phyloP scores from a whole-genome alignment of 1,140 invertebrate species.

The Campoletis sonorensis region DNA sequence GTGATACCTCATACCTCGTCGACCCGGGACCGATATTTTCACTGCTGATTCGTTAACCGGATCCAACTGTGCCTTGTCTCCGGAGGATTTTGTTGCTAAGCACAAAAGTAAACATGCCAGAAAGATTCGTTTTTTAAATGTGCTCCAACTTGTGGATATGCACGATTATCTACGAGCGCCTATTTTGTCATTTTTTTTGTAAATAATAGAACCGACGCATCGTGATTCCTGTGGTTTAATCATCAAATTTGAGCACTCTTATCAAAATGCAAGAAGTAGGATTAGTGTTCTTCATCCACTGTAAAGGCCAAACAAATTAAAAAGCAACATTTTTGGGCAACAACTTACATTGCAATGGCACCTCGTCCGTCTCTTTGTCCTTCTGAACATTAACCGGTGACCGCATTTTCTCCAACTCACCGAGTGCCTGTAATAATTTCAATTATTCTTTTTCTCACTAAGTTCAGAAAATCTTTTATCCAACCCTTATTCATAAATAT shows the following conservation, averaged over 20 bases:
- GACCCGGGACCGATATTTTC: conserved; percentile 64
- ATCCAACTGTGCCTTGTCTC: conserved; percentile 66
- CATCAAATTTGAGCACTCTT: too few species aligned
- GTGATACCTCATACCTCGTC: conserved; percentile 67
- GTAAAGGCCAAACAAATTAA: neutral
- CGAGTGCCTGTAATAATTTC: conserved; percentile 59
- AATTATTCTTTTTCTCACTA: neutral
- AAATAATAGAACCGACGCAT: too few species aligned
- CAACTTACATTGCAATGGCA: conserved; percentile 61
- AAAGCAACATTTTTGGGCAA: neutral
- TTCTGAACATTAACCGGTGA: conserved; percentile 49
- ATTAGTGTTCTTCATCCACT: neutral
- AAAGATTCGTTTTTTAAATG: conserved; percentile 12
- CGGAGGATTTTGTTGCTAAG: conserved; percentile 62
- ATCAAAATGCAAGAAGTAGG: neutral
- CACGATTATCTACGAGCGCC: too few species aligned
- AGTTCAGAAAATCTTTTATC: too few species aligned
- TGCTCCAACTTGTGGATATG: neutral
- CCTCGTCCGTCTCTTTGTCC: conserved; percentile 43
- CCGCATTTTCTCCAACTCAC: conserved; percentile 66
- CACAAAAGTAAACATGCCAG: conserved; percentile 55
- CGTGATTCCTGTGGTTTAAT: too few species aligned
- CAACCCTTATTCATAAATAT: too few species aligned
- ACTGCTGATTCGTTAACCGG: conserved; percentile 64
- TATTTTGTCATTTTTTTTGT: too few species aligned